phyloP scores from a whole-genome alignment of 1,140 invertebrate species.

The Drosophila willistoni region DNA sequence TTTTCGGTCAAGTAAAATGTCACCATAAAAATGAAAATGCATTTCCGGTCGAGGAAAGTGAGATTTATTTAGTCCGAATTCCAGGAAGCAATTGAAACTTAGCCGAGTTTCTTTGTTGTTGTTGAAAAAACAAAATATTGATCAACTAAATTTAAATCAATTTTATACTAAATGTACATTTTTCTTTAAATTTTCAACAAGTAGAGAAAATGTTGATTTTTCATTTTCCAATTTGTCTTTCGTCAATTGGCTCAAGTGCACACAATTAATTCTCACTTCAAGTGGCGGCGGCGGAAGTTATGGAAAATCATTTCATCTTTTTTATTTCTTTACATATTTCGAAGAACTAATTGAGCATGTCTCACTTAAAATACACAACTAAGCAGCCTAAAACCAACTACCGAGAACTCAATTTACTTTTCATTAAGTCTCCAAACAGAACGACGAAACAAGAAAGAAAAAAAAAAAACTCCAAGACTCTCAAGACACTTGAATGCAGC shows the following conservation, averaged over 20 bases:
- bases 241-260: conserved; percentile 58
- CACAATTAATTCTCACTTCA: conserved; percentile 49
- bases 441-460: not conserved
- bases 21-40: not conserved
- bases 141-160: too few relatives aligned
- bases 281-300: conserved; percentile 58
- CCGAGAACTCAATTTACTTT: conserved; percentile 76
- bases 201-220: not conserved
- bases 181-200: too few relatives aligned
- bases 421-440: conserved; percentile 34
- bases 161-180: too few relatives aligned
- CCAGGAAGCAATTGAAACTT: not conserved
- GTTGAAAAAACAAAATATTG: too few relatives aligned
- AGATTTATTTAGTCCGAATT: not conserved
- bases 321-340: conserved; percentile 31
- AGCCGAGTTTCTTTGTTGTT: too few relatives aligned
- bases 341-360: conserved; percentile 68
- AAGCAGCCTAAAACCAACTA: conserved; percentile 37
- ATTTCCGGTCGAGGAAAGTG: conserved; percentile 5
- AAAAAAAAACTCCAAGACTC: conserved; percentile 37
- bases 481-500: conserved; percentile 73
- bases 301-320: conserved; percentile 48
- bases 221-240: not conserved
- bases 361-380: conserved; percentile 46
- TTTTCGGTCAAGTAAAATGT: conserved; percentile 33